Evolutionary conservation across 1,140 invertebrate genomes (phyloP), one percentile per base, ranked within the genome.

Genomic region (Brachionus rotundiformis): DNA sequence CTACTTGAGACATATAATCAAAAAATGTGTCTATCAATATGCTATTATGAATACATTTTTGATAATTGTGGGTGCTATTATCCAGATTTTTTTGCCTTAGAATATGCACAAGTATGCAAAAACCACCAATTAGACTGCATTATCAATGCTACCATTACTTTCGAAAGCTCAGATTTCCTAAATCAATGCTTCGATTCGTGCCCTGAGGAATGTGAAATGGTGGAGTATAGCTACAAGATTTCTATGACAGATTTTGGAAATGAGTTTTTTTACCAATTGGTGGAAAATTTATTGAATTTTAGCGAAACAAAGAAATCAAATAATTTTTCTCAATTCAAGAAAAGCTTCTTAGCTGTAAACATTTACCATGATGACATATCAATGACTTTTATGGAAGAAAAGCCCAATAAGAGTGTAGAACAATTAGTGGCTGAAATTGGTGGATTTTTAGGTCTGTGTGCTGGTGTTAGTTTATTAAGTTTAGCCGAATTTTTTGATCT

Each of bases 131-230:
- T 7, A 3, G 29, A 54, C 4, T 76, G 73, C 27, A 25, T 76
- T 36, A 1, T 6, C 13, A 19, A 27, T 39, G 39, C 33, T n/a
- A 11, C 11, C 47, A 0, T 76, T 4, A 1, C n/a, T 36, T 39
- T 39, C 19, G 27, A 68, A 10, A 2, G 3, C 3, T 68, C 63
- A 33, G n/a, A 33, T 33, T 31, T 13, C n/a, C 3, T 33, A 6
- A 5, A n/a, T 19, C 5, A 68, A 39, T 68, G 31, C 36, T 33
- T 33, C n/a, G 29, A 76, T 27, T 76, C 29, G 5, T 76, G 73
- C 47, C 73, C 73, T 29, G 41, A 47, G n/a, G 73, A 76, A 49
- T 76, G 73, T 44, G 33, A 41, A 49, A n/a, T 41, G 10, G 10
- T 44, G n/a, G 25, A 54, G 23, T 76, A 47, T 76, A 31, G 41